Conservation (phyloP, 1,140 invertebrate genomes). For the Samia ricini region DNA sequence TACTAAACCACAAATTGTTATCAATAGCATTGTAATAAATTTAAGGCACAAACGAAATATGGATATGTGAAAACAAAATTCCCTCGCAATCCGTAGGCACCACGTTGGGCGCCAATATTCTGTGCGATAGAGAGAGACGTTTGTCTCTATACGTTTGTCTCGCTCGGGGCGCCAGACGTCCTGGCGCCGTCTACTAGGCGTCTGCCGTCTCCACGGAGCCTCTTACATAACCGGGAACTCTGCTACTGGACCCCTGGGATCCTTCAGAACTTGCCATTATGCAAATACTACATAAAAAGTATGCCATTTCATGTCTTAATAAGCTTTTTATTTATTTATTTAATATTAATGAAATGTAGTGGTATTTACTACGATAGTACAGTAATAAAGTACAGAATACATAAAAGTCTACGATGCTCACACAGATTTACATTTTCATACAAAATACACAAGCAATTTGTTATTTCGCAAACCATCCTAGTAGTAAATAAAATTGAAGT, state of each 20-base stretch:
- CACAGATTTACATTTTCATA: too few species aligned
- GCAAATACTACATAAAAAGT: not conserved
- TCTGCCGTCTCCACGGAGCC: constrained; percentile 45
- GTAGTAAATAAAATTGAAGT: too few species aligned
- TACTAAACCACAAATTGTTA: constrained; percentile 16
- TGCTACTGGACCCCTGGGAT: constrained; percentile 21
- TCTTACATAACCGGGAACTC: constrained; percentile 37
- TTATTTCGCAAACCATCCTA: too few species aligned
- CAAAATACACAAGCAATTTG: too few species aligned
- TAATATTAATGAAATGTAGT: not conserved
- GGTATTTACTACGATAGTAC: not conserved
- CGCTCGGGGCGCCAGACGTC: constrained; percentile 39
- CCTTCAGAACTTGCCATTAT: constrained; percentile 10
- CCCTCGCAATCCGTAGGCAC: constrained; percentile 10
- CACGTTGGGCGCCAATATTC: constrained; percentile 43
- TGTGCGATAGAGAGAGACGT: constrained; percentile 22
- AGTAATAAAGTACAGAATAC: not conserved
- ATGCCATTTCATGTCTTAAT: not conserved
- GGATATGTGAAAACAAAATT: not conserved
- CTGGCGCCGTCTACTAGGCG: constrained; percentile 42
- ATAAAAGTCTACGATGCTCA: too few species aligned
- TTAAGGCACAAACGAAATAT: constrained; percentile 31
- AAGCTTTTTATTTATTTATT: not conserved
- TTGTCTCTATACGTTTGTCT: constrained; percentile 15
- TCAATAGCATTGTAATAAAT: constrained; percentile 31